phyloP scores from a whole-genome alignment of 2,113 vertebrate genomes.

The Colossoma macropomum region DNA sequence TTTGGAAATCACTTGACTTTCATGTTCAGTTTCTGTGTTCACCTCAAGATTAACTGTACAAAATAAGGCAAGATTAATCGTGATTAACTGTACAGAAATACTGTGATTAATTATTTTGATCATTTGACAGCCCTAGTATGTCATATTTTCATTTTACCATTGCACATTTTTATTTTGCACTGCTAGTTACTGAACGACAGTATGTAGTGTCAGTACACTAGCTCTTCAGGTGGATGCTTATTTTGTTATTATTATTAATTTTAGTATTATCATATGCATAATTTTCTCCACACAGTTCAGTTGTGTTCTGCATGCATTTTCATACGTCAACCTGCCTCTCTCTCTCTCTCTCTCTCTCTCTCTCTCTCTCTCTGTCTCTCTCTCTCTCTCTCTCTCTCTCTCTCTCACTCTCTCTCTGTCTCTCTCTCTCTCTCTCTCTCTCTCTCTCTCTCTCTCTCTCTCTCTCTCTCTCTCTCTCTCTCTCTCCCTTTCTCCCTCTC shows the following conservation, averaged over 20 bases:
- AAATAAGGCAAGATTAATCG: no score
- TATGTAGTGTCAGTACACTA: not conserved
- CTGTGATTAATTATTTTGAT: no score
- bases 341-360: conserved; percentile 50
- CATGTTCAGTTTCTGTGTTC: no score
- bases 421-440: conserved; percentile 17
- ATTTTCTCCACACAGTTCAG: conserved; percentile 69
- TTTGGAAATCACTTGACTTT: no score
- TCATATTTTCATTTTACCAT: not conserved
- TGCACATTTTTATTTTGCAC: not conserved
- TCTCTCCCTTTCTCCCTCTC: conserved; percentile 58
- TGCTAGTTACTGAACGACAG: no score
- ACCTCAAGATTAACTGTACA: no score
- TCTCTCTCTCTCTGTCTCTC: conserved; percentile 51
- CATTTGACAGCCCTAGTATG: no score
- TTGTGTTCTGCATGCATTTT: conserved; percentile 75
- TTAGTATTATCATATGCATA: not conserved
- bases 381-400: conserved; percentile 58
- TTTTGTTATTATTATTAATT: not conserved
- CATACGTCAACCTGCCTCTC: conserved; percentile 77
- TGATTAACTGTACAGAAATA: no score
- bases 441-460: conserved; percentile 67
- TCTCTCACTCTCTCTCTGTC: conserved; percentile 74
- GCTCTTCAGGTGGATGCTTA: not conserved
- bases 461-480: conserved; percentile 74